Base-by-base conservation (phyloP, 1,140 invertebrate genomes). In the Thaumetopoea pityocampa region DNA sequence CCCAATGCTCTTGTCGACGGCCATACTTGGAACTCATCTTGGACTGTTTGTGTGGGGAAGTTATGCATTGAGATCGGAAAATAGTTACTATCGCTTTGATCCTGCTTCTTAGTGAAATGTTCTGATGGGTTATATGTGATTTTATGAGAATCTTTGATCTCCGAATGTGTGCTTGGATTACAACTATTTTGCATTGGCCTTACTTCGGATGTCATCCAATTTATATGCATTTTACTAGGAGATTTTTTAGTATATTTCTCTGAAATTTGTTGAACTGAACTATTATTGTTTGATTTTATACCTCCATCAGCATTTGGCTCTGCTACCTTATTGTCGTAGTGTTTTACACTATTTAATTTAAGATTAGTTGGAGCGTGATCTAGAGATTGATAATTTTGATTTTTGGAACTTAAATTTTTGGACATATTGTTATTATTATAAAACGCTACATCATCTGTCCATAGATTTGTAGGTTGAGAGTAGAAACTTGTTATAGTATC, bases 201-300 rank as follows among this genome's bases (percentile, higher is more conserved):
- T 29, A 69, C 65, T 62, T 84, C 79, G 20, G 79, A 84, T 17
- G 79, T 84, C 79, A 84, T 84, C 79, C 79, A 84, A 45, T 84
- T 84, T 4, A 84, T 84, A 37, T 81, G 79, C 72, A 76, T 81
- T 74, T 84, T 81, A 42, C 48, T 80, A 3, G 74, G 77, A 14
- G 74, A 80, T 34, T 84, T 84, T 43, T 84, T 84, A 4, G 76
- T 79, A 51, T 68, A 78, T 50, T 81, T 81, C 19, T 67, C 62
- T 17, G 55, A 11, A 20, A 53, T 54, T 28, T 56, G 51, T 58
- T 82, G 36, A 28, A 17, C 15, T 19, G 24, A 18, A 3, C 5
- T 8, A 17, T 41, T 41, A 41, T 41, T 41, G 19, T 6, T 12
- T 1, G 27, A 0, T 32, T 41, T 41, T 20, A 41, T 22, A 3